A percentile compares a stretch with the other conserved stretches of the same genome.
phyloP scores from a whole-genome alignment of 2,888 invertebrate species.

The Drosophila affinis region DNA sequence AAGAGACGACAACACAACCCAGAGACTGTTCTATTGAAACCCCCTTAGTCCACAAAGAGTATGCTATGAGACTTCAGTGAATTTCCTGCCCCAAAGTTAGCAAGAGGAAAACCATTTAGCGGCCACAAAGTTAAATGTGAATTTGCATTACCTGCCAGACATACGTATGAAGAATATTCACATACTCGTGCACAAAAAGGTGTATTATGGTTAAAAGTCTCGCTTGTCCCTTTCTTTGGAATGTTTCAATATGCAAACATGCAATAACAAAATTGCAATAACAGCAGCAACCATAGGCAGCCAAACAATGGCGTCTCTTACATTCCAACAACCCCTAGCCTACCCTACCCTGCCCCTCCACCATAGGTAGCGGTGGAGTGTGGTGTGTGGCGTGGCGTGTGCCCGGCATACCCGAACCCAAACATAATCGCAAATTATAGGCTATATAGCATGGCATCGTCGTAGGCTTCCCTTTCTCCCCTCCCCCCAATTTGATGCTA shows the following conservation, averaged over 20 bases:
- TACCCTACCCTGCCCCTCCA: slow-evolving; percentile 8
- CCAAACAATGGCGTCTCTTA: slow-evolving; percentile 54
- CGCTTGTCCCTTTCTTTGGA: slow-evolving; percentile 37
- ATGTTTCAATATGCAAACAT: slow-evolving; percentile 75
- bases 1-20: neutral
- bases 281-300: slow-evolving; percentile 47
- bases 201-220: slow-evolving; percentile 32
- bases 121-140: slow-evolving; percentile 38
- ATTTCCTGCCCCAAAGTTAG: slow-evolving; percentile 16
- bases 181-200: neutral
- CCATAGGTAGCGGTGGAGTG: neutral
- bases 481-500: slow-evolving; percentile 56
- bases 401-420: slow-evolving; percentile 38
- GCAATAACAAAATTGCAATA: slow-evolving; percentile 73
- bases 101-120: slow-evolving; percentile 32
- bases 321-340: neutral
- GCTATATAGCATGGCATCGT: slow-evolving; percentile 63
- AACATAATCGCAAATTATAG: slow-evolving; percentile 79
- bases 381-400: slow-evolving; percentile 1
- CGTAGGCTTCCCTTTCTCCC: slow-evolving; percentile 21
- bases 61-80: neutral
- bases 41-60: neutral
- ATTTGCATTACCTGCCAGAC: slow-evolving; percentile 23
- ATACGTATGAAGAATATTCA: neutral
- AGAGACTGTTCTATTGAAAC: neutral